Percentiles rank a stretch among this genome's conserved stretches.
Conservation (phyloP, 2,113 vertebrate genomes). For the Chloebia gouldiae region DNA sequence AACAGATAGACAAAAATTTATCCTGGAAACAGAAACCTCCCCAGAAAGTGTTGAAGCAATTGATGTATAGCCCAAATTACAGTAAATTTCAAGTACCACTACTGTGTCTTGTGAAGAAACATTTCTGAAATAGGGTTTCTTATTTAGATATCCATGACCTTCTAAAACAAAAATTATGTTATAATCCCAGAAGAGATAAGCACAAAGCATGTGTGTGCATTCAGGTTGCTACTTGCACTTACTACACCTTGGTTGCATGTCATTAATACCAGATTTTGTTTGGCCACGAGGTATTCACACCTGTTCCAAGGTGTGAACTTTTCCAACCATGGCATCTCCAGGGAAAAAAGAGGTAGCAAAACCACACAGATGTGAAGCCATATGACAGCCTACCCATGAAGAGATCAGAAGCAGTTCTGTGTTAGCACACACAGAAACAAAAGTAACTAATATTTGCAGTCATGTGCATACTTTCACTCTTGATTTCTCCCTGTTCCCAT, state of each 20-base stretch:
- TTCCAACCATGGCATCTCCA: neutral
- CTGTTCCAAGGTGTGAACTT: neutral
- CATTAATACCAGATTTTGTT: neutral
- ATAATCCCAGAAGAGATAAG: neutral
- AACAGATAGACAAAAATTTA: neutral
- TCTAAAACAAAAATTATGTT: neutral
- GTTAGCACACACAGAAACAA: neutral
- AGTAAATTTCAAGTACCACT: neutral
- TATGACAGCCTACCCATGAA: neutral
- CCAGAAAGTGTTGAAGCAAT: neutral
- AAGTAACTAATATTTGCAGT: neutral
- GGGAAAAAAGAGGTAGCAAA: neutral
- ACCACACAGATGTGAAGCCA: neutral
- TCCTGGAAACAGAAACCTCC: neutral
- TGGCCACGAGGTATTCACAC: neutral
- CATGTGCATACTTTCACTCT: rapidly evolving
- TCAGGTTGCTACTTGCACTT: neutral
- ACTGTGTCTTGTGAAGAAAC: neutral
- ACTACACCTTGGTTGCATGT: neutral
- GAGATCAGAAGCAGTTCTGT: neutral
- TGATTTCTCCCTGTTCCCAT: neutral
- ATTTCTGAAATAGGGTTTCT: neutral
- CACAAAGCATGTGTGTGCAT: neutral
- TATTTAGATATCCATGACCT: neutral
- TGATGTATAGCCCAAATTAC: neutral